Evolutionary conservation across 1,140 invertebrate species (phyloP).

Genomic region (Diprion similis): DNA sequence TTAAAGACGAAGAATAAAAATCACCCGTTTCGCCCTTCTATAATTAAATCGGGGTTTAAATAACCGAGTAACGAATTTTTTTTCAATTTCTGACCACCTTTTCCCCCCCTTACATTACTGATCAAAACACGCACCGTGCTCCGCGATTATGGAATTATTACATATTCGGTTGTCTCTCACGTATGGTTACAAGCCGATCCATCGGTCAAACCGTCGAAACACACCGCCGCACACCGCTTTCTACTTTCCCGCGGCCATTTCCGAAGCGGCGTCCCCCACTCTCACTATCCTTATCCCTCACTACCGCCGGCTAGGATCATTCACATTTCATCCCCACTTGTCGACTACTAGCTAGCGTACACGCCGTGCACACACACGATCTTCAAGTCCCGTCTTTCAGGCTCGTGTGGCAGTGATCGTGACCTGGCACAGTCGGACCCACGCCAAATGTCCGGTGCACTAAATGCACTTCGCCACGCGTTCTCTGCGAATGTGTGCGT

Average conservation of each 20-base stretch:
- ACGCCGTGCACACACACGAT: conserved; percentile 21
- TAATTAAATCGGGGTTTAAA: conserved; percentile 15
- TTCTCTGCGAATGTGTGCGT: neutral
- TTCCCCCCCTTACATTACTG: conserved; percentile 12
- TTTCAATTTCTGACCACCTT: neutral
- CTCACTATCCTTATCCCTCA: conserved; percentile 21
- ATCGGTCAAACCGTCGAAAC: conserved; percentile 17
- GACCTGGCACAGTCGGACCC: conserved; percentile 33
- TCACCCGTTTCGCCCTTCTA: conserved; percentile 29
- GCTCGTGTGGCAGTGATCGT: conserved; percentile 26
- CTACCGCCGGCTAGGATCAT: conserved; percentile 48
- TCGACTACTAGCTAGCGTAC: conserved; percentile 16
- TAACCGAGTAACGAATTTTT: neutral
- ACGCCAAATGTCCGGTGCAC: neutral
- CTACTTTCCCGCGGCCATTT: conserved; percentile 62
- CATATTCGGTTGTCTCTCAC: no score
- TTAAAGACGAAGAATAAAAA: conserved; percentile 20
- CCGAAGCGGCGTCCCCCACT: conserved; percentile 38
- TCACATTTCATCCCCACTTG: conserved; percentile 56
- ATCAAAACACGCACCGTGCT: no score
- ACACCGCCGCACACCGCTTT: conserved; percentile 40
- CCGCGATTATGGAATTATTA: no score
- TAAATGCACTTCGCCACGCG: neutral
- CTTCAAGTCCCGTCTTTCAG: conserved; percentile 8
- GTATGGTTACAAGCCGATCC: no score